Conservation (phyloP, 2,797 vertebrate genomes). For the Crocidura indochinensis region DNA sequence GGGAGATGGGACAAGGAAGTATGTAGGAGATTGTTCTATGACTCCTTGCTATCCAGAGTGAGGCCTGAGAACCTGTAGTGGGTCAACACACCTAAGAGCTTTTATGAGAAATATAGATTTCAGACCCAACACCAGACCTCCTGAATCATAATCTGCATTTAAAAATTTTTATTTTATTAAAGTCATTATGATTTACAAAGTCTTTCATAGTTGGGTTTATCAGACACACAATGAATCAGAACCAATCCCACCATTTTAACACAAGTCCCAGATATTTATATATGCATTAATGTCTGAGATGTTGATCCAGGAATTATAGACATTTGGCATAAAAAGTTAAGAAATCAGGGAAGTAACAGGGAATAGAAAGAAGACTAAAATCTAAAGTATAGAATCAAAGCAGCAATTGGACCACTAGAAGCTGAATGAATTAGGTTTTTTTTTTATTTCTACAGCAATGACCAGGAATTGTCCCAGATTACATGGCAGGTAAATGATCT, state of each 20-base stretch:
- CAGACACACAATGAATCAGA: too few relatives aligned
- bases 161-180: too few relatives aligned
- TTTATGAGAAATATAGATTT: slow-evolving; percentile 30
- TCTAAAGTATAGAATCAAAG: slow-evolving; percentile 48
- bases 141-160: slow-evolving; percentile 42
- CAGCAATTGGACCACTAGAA: slow-evolving; percentile 9
- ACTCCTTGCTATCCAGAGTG: slow-evolving; percentile 27
- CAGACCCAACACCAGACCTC: background rate
- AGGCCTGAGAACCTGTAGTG: background rate
- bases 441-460: background rate
- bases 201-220: too few relatives aligned
- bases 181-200: too few relatives aligned
- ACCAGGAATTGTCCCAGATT: background rate
- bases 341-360: slow-evolving; percentile 1
- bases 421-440: background rate
- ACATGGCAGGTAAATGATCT: background rate
- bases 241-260: background rate
- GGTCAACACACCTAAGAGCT: background rate
- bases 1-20: slow-evolving; percentile 35
- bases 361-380: background rate
- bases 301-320: background rate
- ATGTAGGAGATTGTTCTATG: slow-evolving; percentile 1
- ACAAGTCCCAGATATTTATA: background rate
- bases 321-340: slow-evolving; percentile 48
- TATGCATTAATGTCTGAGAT: background rate